Conservation (phyloP, 2,113 vertebrate genomes). For the Siniperca knerii region DNA sequence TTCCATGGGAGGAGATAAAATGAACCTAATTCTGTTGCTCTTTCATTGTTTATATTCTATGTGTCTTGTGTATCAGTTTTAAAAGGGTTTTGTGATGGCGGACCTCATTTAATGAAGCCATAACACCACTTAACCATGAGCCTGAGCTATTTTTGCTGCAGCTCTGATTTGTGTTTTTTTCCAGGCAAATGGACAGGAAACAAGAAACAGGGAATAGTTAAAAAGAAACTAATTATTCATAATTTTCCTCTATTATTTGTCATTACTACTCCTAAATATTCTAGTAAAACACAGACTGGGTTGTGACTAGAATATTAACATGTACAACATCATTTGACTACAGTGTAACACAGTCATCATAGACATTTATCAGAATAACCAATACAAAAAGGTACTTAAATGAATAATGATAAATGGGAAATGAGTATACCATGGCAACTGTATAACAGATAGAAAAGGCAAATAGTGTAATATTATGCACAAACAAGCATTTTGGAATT, state of each 20-base stretch:
- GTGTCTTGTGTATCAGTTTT: conserved; percentile 52
- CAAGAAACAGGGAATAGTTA: background rate
- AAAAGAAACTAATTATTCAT: conserved; percentile 13
- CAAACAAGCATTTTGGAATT: background rate
- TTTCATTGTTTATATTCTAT: conserved; percentile 21
- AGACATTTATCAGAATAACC: background rate
- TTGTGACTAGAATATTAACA: conserved; percentile 16
- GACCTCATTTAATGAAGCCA: conserved; percentile 49
- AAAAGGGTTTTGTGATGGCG: conserved; percentile 23
- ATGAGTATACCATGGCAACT: background rate
- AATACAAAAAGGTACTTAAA: background rate
- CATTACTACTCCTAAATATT: background rate
- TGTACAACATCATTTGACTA: background rate
- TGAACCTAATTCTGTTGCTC: conserved; percentile 29
- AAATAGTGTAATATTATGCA: background rate
- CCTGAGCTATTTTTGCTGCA: background rate
- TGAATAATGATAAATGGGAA: background rate
- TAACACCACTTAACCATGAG: conserved; percentile 35
- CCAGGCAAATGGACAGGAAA: conserved; percentile 3
- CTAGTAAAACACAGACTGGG: background rate
- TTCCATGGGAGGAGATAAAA: conserved; percentile 10
- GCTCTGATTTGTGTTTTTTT: conserved; percentile 22
- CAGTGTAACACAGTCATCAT: background rate
- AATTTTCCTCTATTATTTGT: conserved; percentile 3
- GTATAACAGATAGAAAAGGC: background rate